These are phyloP conservation scores for Lepus americanus DNA, from an alignment of 2,113 vertebrate species.

Conservation along the genomic window DNA sequence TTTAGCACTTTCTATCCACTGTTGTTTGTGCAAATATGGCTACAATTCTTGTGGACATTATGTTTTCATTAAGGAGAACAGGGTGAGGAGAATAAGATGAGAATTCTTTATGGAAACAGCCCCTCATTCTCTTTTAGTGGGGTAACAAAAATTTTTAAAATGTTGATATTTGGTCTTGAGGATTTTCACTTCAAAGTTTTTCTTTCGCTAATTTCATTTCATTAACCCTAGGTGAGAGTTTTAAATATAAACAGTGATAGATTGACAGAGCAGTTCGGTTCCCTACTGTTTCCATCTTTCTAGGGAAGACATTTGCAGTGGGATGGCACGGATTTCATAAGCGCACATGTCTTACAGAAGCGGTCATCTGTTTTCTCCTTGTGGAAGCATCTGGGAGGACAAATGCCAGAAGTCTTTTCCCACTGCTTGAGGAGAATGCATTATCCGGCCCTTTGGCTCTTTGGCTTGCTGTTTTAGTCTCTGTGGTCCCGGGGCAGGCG, in stretches of 20 bases:
- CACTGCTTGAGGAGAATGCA: not conserved
- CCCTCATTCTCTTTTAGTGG: not conserved
- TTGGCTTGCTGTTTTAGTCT: not conserved
- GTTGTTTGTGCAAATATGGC: not conserved
- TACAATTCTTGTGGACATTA: not conserved
- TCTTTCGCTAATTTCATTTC: not conserved
- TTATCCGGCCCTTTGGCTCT: not conserved
- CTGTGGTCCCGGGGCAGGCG: not conserved
- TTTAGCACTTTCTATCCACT: not conserved
- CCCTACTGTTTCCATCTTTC: not conserved
- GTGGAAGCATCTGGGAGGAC: not conserved
- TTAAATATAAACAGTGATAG: not conserved
- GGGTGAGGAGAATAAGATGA: not conserved
- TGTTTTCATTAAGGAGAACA: not conserved
- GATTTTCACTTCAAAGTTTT: not conserved
- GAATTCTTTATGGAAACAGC: not conserved
- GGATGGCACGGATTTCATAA: not conserved
- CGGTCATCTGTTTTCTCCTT: not conserved
- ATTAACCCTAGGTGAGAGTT: not conserved
- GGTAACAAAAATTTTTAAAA: not conserved
- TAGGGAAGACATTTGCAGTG: not conserved
- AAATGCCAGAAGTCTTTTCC: not conserved
- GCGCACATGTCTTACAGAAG: not conserved
- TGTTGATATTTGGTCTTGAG: not conserved
- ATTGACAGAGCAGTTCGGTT: not conserved